Evolutionary conservation across 2,888 invertebrate genomes (phyloP), one percentile per base, ranked within the genome.

Genomic region (Blastobasis lacticolella): DNA sequence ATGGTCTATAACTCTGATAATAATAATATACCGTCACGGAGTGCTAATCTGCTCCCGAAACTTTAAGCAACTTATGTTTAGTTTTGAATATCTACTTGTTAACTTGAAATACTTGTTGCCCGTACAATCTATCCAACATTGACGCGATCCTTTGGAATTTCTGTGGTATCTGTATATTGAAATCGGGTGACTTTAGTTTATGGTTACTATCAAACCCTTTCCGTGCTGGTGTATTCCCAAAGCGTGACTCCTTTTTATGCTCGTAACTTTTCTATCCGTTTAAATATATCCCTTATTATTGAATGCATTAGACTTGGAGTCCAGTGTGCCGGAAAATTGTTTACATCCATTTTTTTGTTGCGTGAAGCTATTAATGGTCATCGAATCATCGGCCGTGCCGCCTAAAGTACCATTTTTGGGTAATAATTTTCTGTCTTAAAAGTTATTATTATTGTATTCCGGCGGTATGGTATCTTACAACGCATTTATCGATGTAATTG

Each of bases 201-300:
- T 59, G 49, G 54, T 55, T 50, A 51, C 58, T 51, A 57, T 55
- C 55, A 53, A 58, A 61, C 62, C 61, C 62, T 68, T 66, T 65
- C 62, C 73, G 68, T 66, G 62, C 67, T 70, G 68, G 66, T 69
- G 71, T 66, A 67, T 69, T 69, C 54, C 23, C 65, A 56, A 63
- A 73, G 73, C 81, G 77, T 82, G 78, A 78, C 78, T 69, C 62
- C 58, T 60, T 57, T 46, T 46, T 53, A 54, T 57, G 57, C 38
- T 7, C 49, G 44, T 45, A 44, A 47, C 54, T 37, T 49, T n/a
- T 51, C 52, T 58, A 44, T 55, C 53, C 23, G 23, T 23, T 23
- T 23, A 49, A 67, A 58, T 59, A 51, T 67, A 55, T 48, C 52
- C 60, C 58, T 61, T 62, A 53, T 57, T 49, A 50, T 50, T 23